Evolutionary conservation across 2,797 vertebrate genomes (phyloP).

Genomic region (Poeciliopsis paucimaculata): DNA sequence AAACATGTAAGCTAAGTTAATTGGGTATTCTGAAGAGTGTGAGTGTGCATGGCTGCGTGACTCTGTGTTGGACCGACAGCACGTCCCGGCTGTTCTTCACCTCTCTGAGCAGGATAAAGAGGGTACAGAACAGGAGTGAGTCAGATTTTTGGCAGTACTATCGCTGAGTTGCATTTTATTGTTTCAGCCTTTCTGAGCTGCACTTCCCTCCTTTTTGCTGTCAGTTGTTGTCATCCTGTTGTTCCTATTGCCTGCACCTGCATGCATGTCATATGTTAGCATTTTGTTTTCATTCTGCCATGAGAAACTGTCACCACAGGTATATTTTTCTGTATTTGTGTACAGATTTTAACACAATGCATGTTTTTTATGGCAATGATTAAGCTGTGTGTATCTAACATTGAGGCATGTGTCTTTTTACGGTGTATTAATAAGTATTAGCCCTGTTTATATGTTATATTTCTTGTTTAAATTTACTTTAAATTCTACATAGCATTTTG

Average conservation of each 20-base stretch:
- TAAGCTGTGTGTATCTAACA: background rate
- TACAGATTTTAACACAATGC: background rate
- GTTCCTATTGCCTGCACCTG: background rate
- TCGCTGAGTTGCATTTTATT: constrained; percentile 3
- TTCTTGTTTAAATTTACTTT: background rate
- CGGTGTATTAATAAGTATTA: background rate
- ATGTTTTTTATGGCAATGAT: constrained; percentile 3
- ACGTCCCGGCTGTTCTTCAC: background rate
- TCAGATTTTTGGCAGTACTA: background rate
- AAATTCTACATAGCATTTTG: background rate
- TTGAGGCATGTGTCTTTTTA: background rate
- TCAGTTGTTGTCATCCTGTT: background rate
- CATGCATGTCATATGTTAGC: background rate
- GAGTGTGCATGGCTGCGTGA: background rate
- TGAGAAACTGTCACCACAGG: background rate
- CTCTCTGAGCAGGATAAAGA: background rate
- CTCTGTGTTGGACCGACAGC: background rate
- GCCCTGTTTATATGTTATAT: background rate
- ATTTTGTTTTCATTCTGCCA: background rate
- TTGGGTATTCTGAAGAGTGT: background rate
- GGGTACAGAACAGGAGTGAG: background rate
- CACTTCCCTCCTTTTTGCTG: background rate
- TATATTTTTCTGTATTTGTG: background rate
- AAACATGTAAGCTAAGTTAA: constrained; percentile 1
- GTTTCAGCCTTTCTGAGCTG: background rate